Percentiles rank a stretch among this genome's conserved stretches.
phyloP scores from a whole-genome alignment of 2,113 vertebrate genomes.

The Fulica atra region DNA sequence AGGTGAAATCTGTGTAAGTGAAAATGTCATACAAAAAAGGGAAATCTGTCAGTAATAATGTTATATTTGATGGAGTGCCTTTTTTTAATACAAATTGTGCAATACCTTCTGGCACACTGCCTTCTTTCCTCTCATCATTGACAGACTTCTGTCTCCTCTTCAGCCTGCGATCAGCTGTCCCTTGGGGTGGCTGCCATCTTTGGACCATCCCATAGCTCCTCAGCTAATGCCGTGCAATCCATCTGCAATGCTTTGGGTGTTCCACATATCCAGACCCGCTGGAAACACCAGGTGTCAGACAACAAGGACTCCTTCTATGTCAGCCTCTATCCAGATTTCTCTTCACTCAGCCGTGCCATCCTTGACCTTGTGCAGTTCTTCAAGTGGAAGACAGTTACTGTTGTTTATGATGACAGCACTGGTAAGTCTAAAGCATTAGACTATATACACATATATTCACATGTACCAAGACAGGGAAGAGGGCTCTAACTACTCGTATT shows the following conservation, averaged over 20 bases:
- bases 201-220: constrained; percentile 97
- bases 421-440: constrained; percentile 80
- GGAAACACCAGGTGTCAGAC: constrained; percentile 99
- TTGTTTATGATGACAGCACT: constrained; percentile 98
- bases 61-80: neutral
- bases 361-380: constrained; percentile 98
- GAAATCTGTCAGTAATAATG: neutral
- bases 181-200: constrained; percentile 99
- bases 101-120: constrained; percentile 55
- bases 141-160: constrained; percentile 74
- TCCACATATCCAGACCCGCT: constrained; percentile 98
- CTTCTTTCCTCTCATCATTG: constrained; percentile 62
- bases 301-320: constrained; percentile 98
- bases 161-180: constrained; percentile 99
- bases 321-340: constrained; percentile 97
- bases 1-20: neutral
- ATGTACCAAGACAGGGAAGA: neutral
- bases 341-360: constrained; percentile 96
- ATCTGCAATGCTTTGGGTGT: constrained; percentile 98
- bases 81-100: neutral
- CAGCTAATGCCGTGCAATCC: constrained; percentile 97
- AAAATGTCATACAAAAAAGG: neutral
- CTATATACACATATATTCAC: neutral
- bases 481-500: neutral
- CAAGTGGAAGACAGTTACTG: constrained; percentile 98